A percentile compares a stretch with the other conserved stretches of the same genome.
These are phyloP conservation scores for Trissonchulus sp. DNA, from an alignment of 2,888 invertebrate species.

Conservation along the genomic window DNA sequence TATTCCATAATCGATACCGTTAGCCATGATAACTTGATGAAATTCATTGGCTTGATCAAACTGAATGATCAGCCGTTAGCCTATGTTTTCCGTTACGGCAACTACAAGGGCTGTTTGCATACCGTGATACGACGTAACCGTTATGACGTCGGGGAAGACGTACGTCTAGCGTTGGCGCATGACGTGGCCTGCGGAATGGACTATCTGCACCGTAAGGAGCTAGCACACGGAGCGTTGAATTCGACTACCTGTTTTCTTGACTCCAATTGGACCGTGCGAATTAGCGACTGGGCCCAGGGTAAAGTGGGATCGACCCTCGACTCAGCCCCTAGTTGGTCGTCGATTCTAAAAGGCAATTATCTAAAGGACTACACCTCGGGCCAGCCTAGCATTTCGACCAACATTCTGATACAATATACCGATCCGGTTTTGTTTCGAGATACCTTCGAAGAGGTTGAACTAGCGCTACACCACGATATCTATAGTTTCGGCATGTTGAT, in stretches of 20 bases:
- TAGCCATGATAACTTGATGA: no score
- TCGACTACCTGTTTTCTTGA: neutral
- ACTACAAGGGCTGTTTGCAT: no score
- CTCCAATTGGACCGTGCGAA: neutral
- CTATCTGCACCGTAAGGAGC: neutral
- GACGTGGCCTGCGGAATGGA: constrained; percentile 7
- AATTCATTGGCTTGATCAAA: no score
- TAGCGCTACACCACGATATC: neutral
- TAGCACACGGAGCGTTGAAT: constrained; percentile 6
- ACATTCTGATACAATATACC: constrained; percentile 4
- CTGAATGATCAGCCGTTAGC: no score
- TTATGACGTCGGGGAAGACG: neutral
- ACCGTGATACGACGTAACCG: no score
- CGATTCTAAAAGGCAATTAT: no score
- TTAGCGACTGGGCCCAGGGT: constrained; percentile 16
- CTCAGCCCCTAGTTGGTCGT: neutral
- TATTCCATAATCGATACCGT: no score
- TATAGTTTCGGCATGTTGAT: constrained; percentile 14
- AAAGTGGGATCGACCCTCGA: neutral
- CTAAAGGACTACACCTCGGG: neutral
- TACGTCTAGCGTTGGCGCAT: constrained; percentile 1
- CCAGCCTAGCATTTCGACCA: neutral
- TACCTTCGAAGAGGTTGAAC: neutral
- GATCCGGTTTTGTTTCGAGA: neutral
- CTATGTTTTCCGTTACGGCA: no score